phyloP scores from a whole-genome alignment of 1,140 invertebrate species.

The Planococcus citri region DNA sequence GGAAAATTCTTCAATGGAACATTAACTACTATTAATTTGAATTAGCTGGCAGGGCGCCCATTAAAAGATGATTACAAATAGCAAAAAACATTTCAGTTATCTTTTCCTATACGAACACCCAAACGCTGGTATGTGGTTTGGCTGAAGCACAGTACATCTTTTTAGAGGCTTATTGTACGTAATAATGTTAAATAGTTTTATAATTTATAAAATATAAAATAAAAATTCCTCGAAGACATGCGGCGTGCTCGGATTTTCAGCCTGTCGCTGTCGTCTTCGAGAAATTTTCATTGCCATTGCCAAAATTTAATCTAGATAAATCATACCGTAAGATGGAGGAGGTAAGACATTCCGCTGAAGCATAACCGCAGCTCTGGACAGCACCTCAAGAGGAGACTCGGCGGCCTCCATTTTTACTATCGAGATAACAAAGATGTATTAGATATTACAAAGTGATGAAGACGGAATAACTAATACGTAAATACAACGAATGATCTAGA shows the following conservation, averaged over 20 bases:
- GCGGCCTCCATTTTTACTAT: conserved; percentile 14
- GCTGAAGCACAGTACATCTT: neutral
- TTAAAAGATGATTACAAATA: conserved; percentile 1
- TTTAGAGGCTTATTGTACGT: too few relatives aligned
- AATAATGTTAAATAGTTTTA: too few relatives aligned
- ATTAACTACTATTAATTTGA: neutral
- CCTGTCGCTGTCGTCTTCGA: too few relatives aligned
- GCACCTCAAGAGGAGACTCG: conserved; percentile 74
- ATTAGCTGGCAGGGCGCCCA: neutral
- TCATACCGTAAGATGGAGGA: conserved; percentile 12
- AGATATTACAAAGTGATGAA: too few relatives aligned
- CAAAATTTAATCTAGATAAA: neutral
- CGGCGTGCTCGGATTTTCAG: too few relatives aligned
- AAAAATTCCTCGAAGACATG: too few relatives aligned
- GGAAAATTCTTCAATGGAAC: neutral
- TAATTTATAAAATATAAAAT: too few relatives aligned
- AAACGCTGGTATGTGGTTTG: neutral
- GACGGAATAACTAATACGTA: too few relatives aligned
- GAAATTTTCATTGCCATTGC: too few relatives aligned
- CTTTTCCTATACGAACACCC: neutral
- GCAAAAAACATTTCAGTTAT: neutral
- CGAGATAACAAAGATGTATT: too few relatives aligned
- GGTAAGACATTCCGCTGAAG: conserved; percentile 40
- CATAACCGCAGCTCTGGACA: conserved; percentile 83
- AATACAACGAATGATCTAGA: too few relatives aligned